Conservation (phyloP, 1,140 invertebrate species). For the Anastrepha obliqua region DNA sequence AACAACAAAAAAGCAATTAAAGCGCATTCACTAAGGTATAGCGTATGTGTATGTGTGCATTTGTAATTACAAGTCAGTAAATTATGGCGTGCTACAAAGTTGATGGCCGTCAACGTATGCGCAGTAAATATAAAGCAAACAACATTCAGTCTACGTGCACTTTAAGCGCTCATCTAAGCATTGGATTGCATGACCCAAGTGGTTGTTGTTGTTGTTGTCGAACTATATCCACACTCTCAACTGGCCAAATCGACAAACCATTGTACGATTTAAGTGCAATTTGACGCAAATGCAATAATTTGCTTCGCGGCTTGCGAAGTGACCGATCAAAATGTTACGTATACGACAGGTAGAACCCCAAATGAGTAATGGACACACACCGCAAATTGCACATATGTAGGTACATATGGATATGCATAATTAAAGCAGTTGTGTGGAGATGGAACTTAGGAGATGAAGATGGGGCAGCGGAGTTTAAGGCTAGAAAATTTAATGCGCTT, state of each 20-base stretch:
- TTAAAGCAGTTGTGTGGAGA: no score
- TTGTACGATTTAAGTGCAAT: conserved; percentile 19
- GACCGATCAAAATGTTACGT: conserved; percentile 18
- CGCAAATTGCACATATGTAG: not conserved
- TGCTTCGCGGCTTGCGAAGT: not conserved
- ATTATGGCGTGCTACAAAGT: no score
- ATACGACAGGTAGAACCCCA: not conserved
- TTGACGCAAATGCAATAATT: not conserved
- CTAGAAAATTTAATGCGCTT: no score
- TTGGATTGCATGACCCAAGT: not conserved
- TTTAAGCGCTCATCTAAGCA: no score
- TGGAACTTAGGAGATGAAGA: no score
- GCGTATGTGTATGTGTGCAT: not conserved
- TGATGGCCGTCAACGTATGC: no score
- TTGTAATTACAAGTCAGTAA: not conserved
- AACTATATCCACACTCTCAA: not conserved
- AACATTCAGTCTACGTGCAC: no score
- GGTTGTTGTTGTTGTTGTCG: not conserved
- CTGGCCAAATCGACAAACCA: not conserved
- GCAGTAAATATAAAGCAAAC: not conserved
- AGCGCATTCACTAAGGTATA: not conserved
- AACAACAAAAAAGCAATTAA: no score
- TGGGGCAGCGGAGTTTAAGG: no score
- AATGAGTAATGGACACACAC: not conserved
- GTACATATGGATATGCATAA: no score